phyloP scores from a whole-genome alignment of 2,888 invertebrate species.

The Gortyna flavago region DNA sequence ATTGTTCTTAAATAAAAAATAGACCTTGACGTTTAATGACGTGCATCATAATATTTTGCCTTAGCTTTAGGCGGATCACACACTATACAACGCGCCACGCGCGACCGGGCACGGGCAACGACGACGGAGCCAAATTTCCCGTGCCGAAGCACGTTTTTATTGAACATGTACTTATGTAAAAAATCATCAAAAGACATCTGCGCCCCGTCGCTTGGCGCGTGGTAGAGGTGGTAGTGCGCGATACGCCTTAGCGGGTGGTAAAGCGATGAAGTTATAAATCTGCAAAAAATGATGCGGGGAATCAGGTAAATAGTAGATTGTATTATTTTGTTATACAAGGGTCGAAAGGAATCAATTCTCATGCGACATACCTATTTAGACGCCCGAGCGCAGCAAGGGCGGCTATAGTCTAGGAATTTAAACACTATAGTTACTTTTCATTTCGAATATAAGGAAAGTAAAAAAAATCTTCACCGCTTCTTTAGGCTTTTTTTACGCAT shows the following conservation, averaged over 20 bases:
- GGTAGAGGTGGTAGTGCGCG: slow-evolving; percentile 4
- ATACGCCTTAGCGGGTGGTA: background rate
- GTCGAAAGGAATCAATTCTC: too few species aligned
- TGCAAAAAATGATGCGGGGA: too few species aligned
- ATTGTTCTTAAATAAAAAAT: background rate
- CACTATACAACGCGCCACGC: background rate
- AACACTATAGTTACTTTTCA: too few species aligned
- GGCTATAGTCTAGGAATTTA: too few species aligned
- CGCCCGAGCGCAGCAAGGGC: too few species aligned
- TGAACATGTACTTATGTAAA: too few species aligned
- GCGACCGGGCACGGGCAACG: background rate
- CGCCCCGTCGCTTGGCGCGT: background rate
- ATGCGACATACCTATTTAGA: too few species aligned
- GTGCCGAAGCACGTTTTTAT: background rate
- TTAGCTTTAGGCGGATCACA: background rate
- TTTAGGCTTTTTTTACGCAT: background rate
- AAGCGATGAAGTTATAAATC: background rate
- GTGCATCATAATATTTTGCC: background rate
- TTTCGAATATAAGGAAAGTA: too few species aligned
- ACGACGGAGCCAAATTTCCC: background rate
- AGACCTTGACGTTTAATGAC: background rate
- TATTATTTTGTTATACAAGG: too few species aligned
- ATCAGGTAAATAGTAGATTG: too few species aligned
- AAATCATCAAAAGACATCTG: background rate
- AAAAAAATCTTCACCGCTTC: background rate